Base-by-base conservation (phyloP, 2,888 invertebrate genomes). In the Lasioglossum leucozonium region DNA sequence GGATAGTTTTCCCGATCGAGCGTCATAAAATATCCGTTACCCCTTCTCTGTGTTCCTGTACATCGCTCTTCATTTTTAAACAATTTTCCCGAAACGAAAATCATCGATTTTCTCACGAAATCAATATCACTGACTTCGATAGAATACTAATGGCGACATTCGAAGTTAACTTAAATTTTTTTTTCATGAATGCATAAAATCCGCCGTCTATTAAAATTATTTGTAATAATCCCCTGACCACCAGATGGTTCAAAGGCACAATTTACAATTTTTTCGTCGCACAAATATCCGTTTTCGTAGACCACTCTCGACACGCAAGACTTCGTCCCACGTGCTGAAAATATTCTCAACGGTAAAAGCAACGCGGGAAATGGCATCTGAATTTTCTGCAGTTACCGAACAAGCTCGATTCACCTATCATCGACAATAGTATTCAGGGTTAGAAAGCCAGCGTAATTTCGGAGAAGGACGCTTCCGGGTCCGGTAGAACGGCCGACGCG, bases 1-100 rank as follows among this genome's bases (percentile, higher is more conserved):
- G 34, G 22, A 44, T 72, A 44, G 42, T 82, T 76, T 65, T 62
- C 34, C 22, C 26, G 26, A 47, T 47, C 47, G 65, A 72, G 16
- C 34, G 47, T 74, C 73, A 11, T 62, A 22, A 6, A 69, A 51
- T 30, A 67, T 47, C 47, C n/a, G 16, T 76, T n/a, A n/a, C 42
- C 11, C 2, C 30, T 13, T 4, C 1, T 34, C 30, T 78, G 8
- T 26, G 4, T 62, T 6, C 4, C n/a, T 65, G 0, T 34, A 1
- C 6, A 30, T 18, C 2, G 0, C 18, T 26, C 22, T 11, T 16
- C 5, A 16, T n/a, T 13, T 47, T 79, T 62, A 10, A n/a, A n/a
- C 10, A 3, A 51, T n/a, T 22, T 51, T n/a, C 10, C 51, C 0
- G 22, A 1, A 51, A n/a, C 22, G 22, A 51, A 10, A 3, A 51